These are phyloP conservation scores for Cyprinodon diabolis DNA, from an alignment of 2,797 vertebrate species.

Conservation along the genomic window DNA sequence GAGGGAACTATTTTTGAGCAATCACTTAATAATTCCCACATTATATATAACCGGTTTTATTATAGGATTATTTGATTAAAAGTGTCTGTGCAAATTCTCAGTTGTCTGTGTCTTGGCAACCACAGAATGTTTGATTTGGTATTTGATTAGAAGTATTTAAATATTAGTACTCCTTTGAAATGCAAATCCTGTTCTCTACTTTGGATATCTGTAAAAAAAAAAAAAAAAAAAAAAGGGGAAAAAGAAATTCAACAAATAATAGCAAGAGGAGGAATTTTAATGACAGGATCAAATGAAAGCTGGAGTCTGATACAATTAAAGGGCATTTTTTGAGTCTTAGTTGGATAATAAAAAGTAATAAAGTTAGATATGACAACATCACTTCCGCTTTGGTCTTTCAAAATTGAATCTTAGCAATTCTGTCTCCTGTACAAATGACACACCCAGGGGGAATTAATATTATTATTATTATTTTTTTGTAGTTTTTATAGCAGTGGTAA, in stretches of 20 bases:
- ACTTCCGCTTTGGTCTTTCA: constrained; percentile 44
- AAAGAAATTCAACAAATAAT: not conserved
- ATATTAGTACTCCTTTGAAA: not conserved
- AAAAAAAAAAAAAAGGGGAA: not conserved
- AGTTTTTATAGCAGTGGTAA: too few relatives aligned
- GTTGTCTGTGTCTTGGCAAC: too few relatives aligned
- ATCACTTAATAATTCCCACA: too few relatives aligned
- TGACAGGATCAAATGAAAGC: not conserved
- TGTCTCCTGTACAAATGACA: too few relatives aligned
- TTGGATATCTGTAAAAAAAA: not conserved
- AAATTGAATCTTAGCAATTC: constrained; percentile 21
- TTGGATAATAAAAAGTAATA: not conserved
- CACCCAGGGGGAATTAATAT: not conserved
- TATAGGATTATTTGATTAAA: not conserved
- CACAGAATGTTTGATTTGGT: too few relatives aligned
- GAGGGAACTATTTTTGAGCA: not conserved
- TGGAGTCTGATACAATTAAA: not conserved
- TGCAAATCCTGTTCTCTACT: not conserved
- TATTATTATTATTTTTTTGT: not conserved
- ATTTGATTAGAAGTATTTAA: not conserved
- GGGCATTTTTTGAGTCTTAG: not conserved
- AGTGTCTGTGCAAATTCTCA: too few relatives aligned
- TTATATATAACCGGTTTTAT: not conserved
- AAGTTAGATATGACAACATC: fast-evolving
- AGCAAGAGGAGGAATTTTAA: not conserved